phyloP scores from a whole-genome alignment of 2,888 invertebrate genomes.

The Aporophyla nigra region DNA sequence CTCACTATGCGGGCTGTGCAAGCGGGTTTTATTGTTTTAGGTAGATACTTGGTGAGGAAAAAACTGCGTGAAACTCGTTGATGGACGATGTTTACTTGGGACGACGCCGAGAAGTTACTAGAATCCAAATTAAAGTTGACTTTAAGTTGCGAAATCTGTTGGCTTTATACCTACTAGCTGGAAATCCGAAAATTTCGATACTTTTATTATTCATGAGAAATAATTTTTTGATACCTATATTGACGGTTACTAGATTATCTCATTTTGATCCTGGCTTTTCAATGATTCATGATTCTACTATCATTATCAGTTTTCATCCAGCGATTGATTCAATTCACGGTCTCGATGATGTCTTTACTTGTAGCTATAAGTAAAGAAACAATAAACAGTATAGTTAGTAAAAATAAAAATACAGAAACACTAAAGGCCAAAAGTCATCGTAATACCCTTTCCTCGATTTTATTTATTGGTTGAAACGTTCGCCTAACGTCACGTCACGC shows the following conservation, averaged over 20 bases:
- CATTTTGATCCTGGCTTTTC: background rate
- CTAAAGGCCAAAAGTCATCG: constrained; percentile 9
- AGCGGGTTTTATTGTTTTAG: constrained; percentile 56
- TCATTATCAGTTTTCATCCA: constrained; percentile 4
- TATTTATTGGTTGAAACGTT: constrained; percentile 23
- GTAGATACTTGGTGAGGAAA: constrained; percentile 51
- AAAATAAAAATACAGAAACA: background rate
- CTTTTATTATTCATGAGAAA: background rate
- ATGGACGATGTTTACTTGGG: constrained; percentile 37
- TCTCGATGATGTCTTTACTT: background rate
- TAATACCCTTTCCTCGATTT: constrained; percentile 16
- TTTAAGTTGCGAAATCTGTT: constrained; percentile 29
- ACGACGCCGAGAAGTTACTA: constrained; percentile 27
- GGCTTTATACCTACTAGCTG: background rate
- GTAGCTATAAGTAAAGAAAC: too few relatives aligned
- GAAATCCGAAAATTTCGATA: background rate
- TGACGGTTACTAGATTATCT: background rate
- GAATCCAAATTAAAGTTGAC: constrained; percentile 34
- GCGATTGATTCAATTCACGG: background rate
- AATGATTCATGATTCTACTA: background rate
- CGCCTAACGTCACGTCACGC: constrained; percentile 35
- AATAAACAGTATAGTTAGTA: background rate
- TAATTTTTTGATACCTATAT: background rate
- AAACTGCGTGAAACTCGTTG: constrained; percentile 47
- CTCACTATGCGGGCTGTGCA: constrained; percentile 43